Base-by-base conservation (phyloP, 2,113 vertebrate genomes). In the Callipepla californica region DNA sequence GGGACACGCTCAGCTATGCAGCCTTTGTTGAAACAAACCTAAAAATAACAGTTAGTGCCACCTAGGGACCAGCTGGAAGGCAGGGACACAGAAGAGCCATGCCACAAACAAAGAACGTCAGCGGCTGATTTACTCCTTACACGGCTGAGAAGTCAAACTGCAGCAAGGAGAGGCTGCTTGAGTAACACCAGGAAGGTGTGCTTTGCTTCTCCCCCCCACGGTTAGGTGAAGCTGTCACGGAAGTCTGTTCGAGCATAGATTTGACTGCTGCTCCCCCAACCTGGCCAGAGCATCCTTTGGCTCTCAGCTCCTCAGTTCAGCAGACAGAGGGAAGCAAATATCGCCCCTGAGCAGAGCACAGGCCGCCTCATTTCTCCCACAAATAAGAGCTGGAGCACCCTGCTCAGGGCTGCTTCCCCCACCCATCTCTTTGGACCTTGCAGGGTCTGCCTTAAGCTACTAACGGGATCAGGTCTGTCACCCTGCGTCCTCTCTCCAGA, bases 41-140 rank as follows among this genome's bases (percentile, higher is more conserved):
- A 79, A 91, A 93, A 80, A 79, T 16, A 92, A 66, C 88, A 85
- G 51, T 75, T 11, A 94, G 73, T 89, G 90, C 88, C 92, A 95
- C 88, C 85, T 81, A 88, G 83, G 79, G 93, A 93, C 61, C 34
- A 18, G 85, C 4, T 5, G 65, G 26, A 26, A 16, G n/a, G 80
- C 80, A n/a, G 9, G 63, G 84, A 85, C 58, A 75, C 80, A 73
- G 91, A 76, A 32, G 80, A 93, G 87, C 86, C 26, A 2, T 2
- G 12, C 78, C 67, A 69, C 53, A 62, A 77, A 88, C 73, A 85
- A 86, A 84, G 69, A 63, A 68, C 28, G 42, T 58, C 86, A 62
- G 73, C 0, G 42, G 47, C 73, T 59, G 61, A 62, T 88, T 74
- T 74, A 70, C 61, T 85, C 51, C 65, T 67, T 51, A 38, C 18